Conservation (phyloP, 2,113 vertebrate species). For the Irena cyanogastra region DNA sequence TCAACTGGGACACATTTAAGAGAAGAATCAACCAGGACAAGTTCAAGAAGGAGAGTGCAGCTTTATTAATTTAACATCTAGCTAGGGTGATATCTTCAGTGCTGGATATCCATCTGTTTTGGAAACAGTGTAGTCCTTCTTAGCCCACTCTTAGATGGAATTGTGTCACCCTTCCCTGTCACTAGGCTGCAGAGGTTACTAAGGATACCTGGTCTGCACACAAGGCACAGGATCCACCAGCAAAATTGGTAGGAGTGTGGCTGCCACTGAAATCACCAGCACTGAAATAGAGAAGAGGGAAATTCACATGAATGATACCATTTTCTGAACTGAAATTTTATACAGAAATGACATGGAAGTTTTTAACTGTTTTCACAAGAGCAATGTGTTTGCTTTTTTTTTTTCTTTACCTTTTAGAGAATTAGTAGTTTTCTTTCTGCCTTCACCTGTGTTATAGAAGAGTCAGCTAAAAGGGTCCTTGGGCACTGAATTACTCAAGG, state of each 20-base stretch:
- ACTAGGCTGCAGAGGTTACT: background rate
- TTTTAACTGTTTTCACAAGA: background rate
- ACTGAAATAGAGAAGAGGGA: background rate
- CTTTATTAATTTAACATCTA: background rate
- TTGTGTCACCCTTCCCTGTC: background rate
- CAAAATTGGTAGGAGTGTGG: background rate
- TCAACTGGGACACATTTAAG: background rate
- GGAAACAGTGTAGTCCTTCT: background rate
- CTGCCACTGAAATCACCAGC: background rate
- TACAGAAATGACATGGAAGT: background rate
- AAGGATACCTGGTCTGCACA: background rate
- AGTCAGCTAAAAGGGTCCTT: background rate
- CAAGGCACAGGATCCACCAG: background rate
- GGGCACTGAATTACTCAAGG: background rate
- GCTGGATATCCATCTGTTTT: background rate
- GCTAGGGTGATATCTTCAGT: background rate
- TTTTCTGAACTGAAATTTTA: background rate
- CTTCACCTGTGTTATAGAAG: background rate
- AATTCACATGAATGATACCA: background rate
- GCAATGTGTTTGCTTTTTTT: background rate
- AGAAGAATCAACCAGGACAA: background rate
- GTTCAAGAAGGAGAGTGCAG: background rate
- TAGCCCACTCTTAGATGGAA: background rate
- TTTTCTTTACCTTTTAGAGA: background rate
- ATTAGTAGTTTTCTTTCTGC: background rate